phyloP scores from a whole-genome alignment of 2,888 invertebrate genomes.

The Bellardia bayeri region DNA sequence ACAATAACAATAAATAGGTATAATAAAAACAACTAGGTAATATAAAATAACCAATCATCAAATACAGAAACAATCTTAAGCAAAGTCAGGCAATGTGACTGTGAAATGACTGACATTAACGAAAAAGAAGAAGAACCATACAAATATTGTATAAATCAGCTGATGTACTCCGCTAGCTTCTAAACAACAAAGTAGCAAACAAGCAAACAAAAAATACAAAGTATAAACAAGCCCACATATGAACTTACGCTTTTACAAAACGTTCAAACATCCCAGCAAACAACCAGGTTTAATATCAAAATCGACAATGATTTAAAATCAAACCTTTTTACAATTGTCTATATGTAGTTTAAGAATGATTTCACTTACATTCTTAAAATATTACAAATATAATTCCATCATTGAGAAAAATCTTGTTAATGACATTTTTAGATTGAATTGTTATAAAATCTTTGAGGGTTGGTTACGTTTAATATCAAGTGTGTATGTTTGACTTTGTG shows the following conservation, averaged over 20 bases:
- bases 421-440: too few species aligned
- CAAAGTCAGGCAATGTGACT: constrained; percentile 12
- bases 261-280: too few species aligned
- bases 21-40: constrained; percentile 9
- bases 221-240: not conserved
- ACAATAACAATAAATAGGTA: constrained; percentile 20
- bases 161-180: constrained; percentile 25
- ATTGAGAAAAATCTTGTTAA: too few species aligned
- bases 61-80: constrained; percentile 23
- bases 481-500: too few species aligned
- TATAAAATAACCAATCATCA: constrained; percentile 9
- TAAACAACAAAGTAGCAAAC: not conserved
- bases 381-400: too few species aligned
- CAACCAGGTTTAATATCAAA: too few species aligned
- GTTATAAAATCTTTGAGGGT: too few species aligned
- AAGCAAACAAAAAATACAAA: not conserved
- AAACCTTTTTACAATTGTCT: too few species aligned
- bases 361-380: too few species aligned
- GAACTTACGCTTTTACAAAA: not conserved
- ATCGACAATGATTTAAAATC: too few species aligned
- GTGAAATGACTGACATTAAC: not conserved
- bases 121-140: not conserved
- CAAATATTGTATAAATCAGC: constrained; percentile 37
- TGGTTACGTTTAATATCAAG: too few species aligned
- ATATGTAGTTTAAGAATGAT: too few species aligned